A percentile compares a stretch with the other conserved stretches of the same genome.
Evolutionary conservation across 2,113 vertebrate species (phyloP).

Genomic region (Colossoma macropomum): DNA sequence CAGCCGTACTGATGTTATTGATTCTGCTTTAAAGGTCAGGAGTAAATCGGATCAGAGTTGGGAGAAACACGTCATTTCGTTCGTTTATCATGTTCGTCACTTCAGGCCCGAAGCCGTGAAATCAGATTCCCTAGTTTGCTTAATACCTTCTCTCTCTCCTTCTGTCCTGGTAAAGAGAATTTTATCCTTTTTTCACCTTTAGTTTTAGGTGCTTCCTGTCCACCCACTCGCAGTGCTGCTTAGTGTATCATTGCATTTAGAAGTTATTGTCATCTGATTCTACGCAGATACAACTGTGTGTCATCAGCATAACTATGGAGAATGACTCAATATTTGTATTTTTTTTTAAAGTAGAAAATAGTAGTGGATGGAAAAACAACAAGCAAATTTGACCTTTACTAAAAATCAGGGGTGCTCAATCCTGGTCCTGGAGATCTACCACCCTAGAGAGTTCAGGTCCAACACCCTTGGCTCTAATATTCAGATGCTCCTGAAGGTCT

Average conservation of each 20-base stretch:
- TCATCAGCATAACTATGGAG: not conserved
- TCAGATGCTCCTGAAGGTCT: too few species aligned
- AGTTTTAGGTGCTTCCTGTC: not conserved
- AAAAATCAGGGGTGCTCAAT: too few species aligned
- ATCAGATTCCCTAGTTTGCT: not conserved
- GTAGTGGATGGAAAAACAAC: too few species aligned
- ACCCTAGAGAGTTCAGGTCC: too few species aligned
- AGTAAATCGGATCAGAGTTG: not conserved
- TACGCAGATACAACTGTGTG: not conserved
- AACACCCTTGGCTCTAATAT: too few species aligned
- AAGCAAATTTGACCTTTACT: too few species aligned
- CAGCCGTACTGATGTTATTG: constrained; percentile 9
- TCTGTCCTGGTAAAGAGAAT: not conserved
- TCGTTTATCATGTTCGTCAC: not conserved
- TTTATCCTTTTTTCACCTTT: not conserved
- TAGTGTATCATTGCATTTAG: too few species aligned
- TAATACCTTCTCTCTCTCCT: not conserved
- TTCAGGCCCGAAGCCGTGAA: not conserved
- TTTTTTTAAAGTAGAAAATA: not conserved
- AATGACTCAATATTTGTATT: not conserved
- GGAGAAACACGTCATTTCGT: not conserved
- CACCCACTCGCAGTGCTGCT: too few species aligned
- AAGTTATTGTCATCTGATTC: too few species aligned
- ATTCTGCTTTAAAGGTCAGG: constrained; percentile 29
- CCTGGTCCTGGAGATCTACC: too few species aligned